A percentile compares a stretch with the other conserved stretches of the same genome.
Evolutionary conservation across 1,140 invertebrate genomes (phyloP).

Genomic region (Grapholita molesta): DNA sequence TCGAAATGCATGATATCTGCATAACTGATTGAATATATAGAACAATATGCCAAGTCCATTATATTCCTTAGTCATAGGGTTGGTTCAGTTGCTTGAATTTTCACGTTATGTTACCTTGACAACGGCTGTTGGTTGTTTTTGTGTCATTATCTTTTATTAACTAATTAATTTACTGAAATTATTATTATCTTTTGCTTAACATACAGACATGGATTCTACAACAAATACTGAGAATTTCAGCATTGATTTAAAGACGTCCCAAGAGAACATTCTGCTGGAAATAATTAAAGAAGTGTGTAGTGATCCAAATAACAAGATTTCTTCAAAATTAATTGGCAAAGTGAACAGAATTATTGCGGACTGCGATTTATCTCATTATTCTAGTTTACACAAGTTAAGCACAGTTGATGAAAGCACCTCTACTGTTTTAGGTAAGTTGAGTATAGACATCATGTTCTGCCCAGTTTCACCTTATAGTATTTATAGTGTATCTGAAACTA

Average conservation of each 20-base stretch:
- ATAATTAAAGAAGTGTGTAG: conserved; percentile 58
- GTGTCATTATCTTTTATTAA: conserved; percentile 21
- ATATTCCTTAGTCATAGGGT: too few species aligned
- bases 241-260: conserved; percentile 36
- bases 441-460: too few species aligned
- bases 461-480: too few species aligned
- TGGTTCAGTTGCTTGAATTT: too few species aligned
- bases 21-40: too few species aligned
- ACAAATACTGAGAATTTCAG: conserved; percentile 40
- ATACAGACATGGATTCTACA: conserved; percentile 43
- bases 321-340: conserved; percentile 53
- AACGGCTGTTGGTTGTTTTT: conserved; percentile 11
- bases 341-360: conserved; percentile 65
- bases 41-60: too few species aligned
- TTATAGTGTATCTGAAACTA: too few species aligned
- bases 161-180: conserved; percentile 1
- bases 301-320: conserved; percentile 43
- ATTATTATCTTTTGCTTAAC: background rate
- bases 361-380: conserved; percentile 54
- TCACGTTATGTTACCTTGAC: background rate
- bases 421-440: conserved; percentile 51
- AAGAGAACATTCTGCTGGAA: conserved; percentile 58
- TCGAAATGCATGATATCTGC: too few species aligned
- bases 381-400: conserved; percentile 62
- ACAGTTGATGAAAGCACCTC: conserved; percentile 65